Evolutionary conservation across 2,888 invertebrate genomes (phyloP).

Genomic region (Globia sparganii): DNA sequence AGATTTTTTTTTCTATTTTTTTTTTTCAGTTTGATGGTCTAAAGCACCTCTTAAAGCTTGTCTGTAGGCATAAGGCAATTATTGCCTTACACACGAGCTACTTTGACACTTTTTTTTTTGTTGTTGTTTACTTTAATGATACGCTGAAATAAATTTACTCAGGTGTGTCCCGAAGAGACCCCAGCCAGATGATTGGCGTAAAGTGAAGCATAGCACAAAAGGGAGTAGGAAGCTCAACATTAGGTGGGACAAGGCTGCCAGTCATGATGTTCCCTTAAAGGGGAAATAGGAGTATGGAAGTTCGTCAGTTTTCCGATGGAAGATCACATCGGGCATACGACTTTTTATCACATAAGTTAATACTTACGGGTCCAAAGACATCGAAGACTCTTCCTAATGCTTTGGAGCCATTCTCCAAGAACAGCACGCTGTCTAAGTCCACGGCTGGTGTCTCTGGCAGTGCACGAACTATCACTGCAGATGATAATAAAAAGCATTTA

Average conservation of each 20-base stretch:
- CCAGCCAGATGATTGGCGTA: too few relatives aligned
- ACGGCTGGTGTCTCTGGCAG: slow-evolving; percentile 94
- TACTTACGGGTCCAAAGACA: slow-evolving; percentile 94
- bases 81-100: too few relatives aligned
- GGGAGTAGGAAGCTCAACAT: too few relatives aligned
- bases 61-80: too few relatives aligned
- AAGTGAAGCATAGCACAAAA: background rate
- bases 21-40: too few relatives aligned
- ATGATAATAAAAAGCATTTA: slow-evolving; percentile 16
- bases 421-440: slow-evolving; percentile 96
- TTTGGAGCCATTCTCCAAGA: slow-evolving; percentile 94
- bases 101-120: too few relatives aligned
- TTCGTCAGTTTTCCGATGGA: background rate
- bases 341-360: background rate
- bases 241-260: background rate
- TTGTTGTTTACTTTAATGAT: too few relatives aligned
- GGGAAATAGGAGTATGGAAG: background rate
- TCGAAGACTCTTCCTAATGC: slow-evolving; percentile 96
- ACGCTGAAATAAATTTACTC: too few relatives aligned
- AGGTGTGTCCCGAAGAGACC: too few relatives aligned
- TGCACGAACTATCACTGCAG: slow-evolving; percentile 94
- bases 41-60: too few relatives aligned
- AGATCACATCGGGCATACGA: background rate
- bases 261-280: background rate
- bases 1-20: too few relatives aligned